Evolutionary conservation across 2,797 vertebrate genomes (phyloP), one percentile per base, ranked within the genome.

Genomic region (Catamblyrhynchus diadema): DNA sequence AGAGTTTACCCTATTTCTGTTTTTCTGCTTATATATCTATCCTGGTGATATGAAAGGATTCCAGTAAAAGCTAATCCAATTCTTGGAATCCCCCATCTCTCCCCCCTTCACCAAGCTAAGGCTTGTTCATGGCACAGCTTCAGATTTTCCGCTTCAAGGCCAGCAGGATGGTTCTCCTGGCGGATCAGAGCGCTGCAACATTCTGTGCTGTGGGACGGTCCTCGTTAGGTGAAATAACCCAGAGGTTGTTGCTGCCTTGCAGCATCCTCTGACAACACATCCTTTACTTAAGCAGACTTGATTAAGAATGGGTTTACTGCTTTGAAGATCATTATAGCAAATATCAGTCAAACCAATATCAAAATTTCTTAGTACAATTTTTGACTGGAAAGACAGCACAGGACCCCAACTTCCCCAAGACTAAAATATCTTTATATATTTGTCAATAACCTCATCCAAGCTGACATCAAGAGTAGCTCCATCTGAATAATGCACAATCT

Each of bases 291-390:
- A 48, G 57, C 20, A 65, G 48, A 14, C 41, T 90, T 96, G 51
- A 59, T 96, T 94, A 94, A 59, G 79, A 39, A 33, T 72, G 44
- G 70, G 84, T 72, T 88, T 87, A 56, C 47, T 90, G 50, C 85
- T 90, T 90, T 92, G 93, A 92, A 87, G 86, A 65, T 45, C 94
- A 51, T 97, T 95, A 96, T 88, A 87, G 83, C 93, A 93, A 96
- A 91, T 94, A 95, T 93, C 84, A 89, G 78, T 97, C 97, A 96
- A 97, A 88, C 24, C 61, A 88, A 41, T 91, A 86, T 82, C 32
- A 78, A 93, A 90, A 95, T 85, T 93, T 88, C 88, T 84, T 82
- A 90, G 91, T 67, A 86, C 51, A 73, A 71, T 93, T 88, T 61
- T 74, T 50, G 89, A 67, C 62, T 87, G 79, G 78, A 89, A 92